These are phyloP conservation scores for Tadarida brasiliensis DNA, from an alignment of 2,797 vertebrate genomes.

Conservation along the genomic window DNA sequence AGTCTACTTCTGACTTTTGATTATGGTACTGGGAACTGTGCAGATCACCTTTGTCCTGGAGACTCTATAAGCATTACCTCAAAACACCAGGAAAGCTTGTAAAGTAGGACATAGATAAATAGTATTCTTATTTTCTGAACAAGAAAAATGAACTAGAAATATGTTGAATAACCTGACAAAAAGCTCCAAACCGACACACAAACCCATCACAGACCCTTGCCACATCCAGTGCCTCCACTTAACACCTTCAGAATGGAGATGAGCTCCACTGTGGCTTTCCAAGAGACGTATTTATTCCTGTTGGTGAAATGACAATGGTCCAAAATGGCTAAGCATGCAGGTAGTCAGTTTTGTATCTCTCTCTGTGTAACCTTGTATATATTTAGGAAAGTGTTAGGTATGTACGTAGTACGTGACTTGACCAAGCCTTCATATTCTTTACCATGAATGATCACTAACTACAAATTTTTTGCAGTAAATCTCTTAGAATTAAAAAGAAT, in stretches of 20 bases:
- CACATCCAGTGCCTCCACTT: background rate
- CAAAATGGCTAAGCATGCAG: background rate
- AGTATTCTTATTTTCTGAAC: background rate
- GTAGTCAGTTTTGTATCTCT: background rate
- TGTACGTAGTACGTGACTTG: background rate
- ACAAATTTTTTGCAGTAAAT: background rate
- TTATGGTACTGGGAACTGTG: background rate
- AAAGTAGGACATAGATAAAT: background rate
- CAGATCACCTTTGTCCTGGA: background rate
- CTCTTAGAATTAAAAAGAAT: constrained; percentile 30
- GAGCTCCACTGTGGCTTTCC: background rate
- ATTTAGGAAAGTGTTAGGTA: background rate
- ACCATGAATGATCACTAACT: background rate
- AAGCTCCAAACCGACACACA: background rate
- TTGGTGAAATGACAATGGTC: background rate
- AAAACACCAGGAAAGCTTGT: background rate
- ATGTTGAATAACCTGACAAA: background rate
- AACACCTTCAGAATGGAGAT: background rate
- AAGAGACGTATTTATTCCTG: background rate
- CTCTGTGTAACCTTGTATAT: background rate
- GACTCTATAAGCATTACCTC: background rate
- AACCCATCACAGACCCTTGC: background rate
- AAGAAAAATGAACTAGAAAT: background rate
- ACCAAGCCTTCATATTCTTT: background rate
- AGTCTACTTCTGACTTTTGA: background rate